Percentiles rank a stretch among this genome's conserved stretches.
phyloP scores from a whole-genome alignment of 2,113 vertebrate genomes.

The Syngnathoides biaculeatus region DNA sequence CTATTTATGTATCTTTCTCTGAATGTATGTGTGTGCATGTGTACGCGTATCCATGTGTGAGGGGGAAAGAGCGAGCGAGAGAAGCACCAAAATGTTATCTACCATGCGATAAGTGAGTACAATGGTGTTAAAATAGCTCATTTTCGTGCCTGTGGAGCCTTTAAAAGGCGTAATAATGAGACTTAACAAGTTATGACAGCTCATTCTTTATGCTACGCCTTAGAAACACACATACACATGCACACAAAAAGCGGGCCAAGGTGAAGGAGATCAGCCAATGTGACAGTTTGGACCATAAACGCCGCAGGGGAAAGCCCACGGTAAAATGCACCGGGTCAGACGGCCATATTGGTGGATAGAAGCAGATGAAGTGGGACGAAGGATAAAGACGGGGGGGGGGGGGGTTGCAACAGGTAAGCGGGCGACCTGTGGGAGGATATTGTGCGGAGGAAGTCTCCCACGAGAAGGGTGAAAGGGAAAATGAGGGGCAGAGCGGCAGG shows the following conservation, averaged over 20 bases:
- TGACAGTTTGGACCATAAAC: constrained; percentile 7
- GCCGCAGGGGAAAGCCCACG: constrained; percentile 38
- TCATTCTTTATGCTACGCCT: constrained; percentile 49
- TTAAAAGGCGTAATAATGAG: constrained; percentile 59
- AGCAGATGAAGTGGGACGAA: constrained; percentile 50
- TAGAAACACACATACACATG: constrained; percentile 19
- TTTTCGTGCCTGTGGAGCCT: constrained; percentile 45
- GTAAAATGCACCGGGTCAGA: constrained; percentile 44
- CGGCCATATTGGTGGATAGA: constrained; percentile 38
- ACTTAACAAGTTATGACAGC: constrained; percentile 63
- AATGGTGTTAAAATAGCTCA: constrained; percentile 50
- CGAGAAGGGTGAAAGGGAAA: constrained; percentile 19
- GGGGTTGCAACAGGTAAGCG: constrained; percentile 48
- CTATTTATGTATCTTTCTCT: background rate
- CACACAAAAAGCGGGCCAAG: constrained; percentile 16
- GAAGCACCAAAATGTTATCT: constrained; percentile 37
- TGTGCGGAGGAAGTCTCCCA: constrained; percentile 16
- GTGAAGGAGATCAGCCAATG: background rate
- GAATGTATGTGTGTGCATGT: constrained; percentile 15
- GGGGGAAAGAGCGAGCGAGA: background rate
- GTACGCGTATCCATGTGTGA: background rate
- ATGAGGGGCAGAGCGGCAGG: constrained; percentile 9
- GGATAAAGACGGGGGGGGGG: constrained; percentile 1
- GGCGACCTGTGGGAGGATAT: constrained; percentile 8
- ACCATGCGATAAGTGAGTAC: constrained; percentile 42